Evolutionary conservation across 2,113 vertebrate species (phyloP).

Genomic region (Silurus glanis): DNA sequence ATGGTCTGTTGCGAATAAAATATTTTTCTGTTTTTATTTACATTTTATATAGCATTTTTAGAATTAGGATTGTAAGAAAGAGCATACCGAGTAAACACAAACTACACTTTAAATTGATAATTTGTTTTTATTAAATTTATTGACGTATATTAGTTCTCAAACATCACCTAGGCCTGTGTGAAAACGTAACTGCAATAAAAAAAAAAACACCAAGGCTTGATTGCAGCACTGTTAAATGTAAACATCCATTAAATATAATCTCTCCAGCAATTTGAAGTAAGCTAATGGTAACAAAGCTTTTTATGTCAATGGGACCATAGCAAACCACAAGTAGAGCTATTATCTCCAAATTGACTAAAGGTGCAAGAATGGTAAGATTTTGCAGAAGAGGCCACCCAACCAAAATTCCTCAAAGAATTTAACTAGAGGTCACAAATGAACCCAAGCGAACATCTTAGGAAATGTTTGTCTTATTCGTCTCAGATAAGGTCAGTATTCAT

Average conservation of each 20-base stretch:
- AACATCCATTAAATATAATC: not conserved
- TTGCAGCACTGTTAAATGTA: not conserved
- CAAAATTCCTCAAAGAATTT: not conserved
- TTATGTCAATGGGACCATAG: not conserved
- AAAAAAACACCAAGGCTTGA: not conserved
- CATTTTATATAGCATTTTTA: not conserved
- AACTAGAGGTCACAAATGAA: not conserved
- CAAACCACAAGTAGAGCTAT: not conserved
- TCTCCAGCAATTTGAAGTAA: not conserved
- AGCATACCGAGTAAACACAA: not conserved
- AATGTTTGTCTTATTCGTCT: too few species aligned
- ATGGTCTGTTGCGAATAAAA: too few species aligned
- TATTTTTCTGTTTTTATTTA: not conserved
- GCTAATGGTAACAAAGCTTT: not conserved
- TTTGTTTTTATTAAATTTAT: too few species aligned
- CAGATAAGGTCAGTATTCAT: not conserved
- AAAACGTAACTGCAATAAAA: too few species aligned
- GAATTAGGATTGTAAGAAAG: not conserved
- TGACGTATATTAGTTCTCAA: too few species aligned
- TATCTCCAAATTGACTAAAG: not conserved
- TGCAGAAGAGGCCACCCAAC: not conserved
- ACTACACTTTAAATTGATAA: not conserved
- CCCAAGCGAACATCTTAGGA: not conserved
- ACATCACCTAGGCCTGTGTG: too few species aligned
- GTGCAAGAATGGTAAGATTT: not conserved